These are phyloP conservation scores for Gopherus flavomarginatus DNA, from an alignment of 2,113 vertebrate species.

Conservation along the genomic window DNA sequence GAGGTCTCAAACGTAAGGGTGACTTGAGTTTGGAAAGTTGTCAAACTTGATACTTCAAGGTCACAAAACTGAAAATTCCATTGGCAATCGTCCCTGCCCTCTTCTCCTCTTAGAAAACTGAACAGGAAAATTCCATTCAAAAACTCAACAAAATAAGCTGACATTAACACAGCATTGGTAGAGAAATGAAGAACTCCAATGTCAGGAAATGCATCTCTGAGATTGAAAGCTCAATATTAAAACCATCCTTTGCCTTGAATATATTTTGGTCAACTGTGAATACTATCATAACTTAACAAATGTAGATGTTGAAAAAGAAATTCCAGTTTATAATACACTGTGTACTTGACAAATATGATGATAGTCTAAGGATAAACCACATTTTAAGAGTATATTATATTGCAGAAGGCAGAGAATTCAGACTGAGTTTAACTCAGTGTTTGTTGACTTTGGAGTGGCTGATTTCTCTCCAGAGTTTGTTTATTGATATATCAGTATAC, in stretches of 20 bases:
- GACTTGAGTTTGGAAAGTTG: neutral
- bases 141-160: neutral
- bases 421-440: neutral
- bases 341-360: neutral
- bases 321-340: neutral
- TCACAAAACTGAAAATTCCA: neutral
- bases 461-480: neutral
- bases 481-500: neutral
- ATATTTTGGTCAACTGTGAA: constrained; percentile 1
- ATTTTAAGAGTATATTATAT: neutral
- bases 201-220: neutral
- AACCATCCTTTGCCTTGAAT: neutral
- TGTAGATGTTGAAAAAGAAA: neutral
- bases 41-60: neutral
- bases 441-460: neutral
- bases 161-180: neutral
- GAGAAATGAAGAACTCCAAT: neutral
- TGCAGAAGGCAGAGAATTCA: neutral
- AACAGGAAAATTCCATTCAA: neutral
- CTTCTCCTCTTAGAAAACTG: neutral
- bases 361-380: neutral
- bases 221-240: neutral
- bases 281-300: neutral
- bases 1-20: neutral
- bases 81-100: neutral